These are phyloP conservation scores for Smithornis capensis DNA, from an alignment of 2,113 vertebrate species.

Conservation along the genomic window DNA sequence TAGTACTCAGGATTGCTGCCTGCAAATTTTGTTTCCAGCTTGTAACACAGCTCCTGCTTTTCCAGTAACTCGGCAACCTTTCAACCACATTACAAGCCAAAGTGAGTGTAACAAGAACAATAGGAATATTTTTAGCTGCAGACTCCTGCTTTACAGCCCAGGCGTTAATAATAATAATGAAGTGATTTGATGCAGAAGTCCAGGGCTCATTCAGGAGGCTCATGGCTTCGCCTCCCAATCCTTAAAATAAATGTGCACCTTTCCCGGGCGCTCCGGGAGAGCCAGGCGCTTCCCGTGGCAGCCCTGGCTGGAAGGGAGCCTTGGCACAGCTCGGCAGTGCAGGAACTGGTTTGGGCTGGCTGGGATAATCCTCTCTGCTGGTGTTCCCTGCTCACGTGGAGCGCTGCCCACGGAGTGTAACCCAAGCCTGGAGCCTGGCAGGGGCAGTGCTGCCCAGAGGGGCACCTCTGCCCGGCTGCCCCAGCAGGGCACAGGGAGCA, in stretches of 20 bases:
- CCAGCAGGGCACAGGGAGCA: rapidly evolving
- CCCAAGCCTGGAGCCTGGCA: constrained; percentile 46
- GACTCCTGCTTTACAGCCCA: background rate
- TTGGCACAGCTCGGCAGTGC: background rate
- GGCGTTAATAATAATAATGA: background rate
- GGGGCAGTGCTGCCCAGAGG: background rate
- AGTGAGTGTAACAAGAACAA: constrained; percentile 30
- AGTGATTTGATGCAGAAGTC: constrained; percentile 8
- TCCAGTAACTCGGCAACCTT: constrained; percentile 2
- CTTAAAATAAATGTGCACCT: background rate
- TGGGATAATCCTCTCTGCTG: constrained; percentile 62
- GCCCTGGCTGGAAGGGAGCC: constrained; percentile 31
- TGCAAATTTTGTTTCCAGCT: background rate
- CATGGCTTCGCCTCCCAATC: background rate
- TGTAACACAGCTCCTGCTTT: background rate
- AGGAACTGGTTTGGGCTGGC: constrained; percentile 68
- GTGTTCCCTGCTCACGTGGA: constrained; percentile 61
- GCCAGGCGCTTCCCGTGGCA: constrained; percentile 24
- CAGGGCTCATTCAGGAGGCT: constrained; percentile 11
- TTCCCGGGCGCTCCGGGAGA: background rate
- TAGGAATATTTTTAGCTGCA: constrained; percentile 16
- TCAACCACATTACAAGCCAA: background rate
- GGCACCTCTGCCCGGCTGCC: background rate
- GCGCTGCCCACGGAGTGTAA: background rate
- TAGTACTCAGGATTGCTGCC: background rate